Base-by-base conservation (phyloP, 2,888 invertebrate genomes). In the Leptopilina myrica region DNA sequence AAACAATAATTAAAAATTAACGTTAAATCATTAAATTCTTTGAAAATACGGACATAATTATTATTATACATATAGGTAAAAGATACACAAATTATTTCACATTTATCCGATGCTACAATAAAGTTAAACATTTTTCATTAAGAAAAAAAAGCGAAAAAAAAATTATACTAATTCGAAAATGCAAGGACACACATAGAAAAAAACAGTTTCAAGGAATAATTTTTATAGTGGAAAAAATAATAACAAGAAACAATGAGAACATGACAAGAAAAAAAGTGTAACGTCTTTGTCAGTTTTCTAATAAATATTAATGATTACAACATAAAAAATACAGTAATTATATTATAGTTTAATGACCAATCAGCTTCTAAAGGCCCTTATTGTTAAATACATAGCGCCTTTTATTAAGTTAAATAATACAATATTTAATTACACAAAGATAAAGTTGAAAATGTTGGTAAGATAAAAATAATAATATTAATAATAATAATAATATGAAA, bases 321-420 rank as follows among this genome's bases (percentile, higher is more conserved):
- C 15, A 56, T 20, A 20, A 6, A 15, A 15, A 15, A 20, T 8
- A 43, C 8, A 43, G 43, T 43, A 20, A 62, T 9, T 62, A n/a
- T 62, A 62, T 62, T 62, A 62, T 62, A 62, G 62, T 62, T 62
- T 20, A 62, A 15, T 62, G 7, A 59, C 59, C 7, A 62, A 20
- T 9, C 15, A 62, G 20, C 15, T 62, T 62, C 20, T 20, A 20
- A 49, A 49, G 9, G 49, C 49, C 49, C 49, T 49, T 49, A 49
- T 49, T 49, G 49, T 49, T 49, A 49, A 49, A 49, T 49, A 49
- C 9, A 49, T 49, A 49, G 49, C 49, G 49, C 49, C 49, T 49
- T 49, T 49, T 11, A 49, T 49, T 49, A 11, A 9, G 12, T 49
- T 49, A 49, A 49, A 12, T 49, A 49, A 49, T 2, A 9, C 49